Conservation (phyloP, 2,797 vertebrate species). For the Eulemur mongoz region DNA sequence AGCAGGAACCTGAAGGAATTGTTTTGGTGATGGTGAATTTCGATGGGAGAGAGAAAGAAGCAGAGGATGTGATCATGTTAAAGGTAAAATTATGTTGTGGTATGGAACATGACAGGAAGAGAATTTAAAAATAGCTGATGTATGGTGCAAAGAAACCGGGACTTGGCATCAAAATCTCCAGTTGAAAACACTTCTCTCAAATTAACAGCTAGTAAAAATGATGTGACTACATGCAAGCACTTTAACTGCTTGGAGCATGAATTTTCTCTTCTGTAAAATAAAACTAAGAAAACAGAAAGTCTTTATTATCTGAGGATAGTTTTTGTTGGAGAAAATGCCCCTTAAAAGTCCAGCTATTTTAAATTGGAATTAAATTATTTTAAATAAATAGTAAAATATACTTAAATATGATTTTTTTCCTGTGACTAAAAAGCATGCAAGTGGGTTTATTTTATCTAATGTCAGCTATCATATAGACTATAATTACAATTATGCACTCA, state of each 20-base stretch:
- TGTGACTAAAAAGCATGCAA: neutral
- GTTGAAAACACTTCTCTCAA: slow-evolving; percentile 24
- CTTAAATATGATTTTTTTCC: slow-evolving; percentile 34
- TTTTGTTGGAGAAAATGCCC: slow-evolving; percentile 15
- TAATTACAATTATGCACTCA: neutral
- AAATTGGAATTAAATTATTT: slow-evolving; percentile 55
- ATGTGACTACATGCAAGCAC: neutral
- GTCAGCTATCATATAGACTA: neutral
- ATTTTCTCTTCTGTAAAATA: slow-evolving; percentile 46
- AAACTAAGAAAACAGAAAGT: slow-evolving; percentile 21
- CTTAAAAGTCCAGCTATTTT: slow-evolving; percentile 36
- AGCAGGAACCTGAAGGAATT: neutral
- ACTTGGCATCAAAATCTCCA: slow-evolving; percentile 8
- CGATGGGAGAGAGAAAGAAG: neutral
- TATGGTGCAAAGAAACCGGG: neutral
- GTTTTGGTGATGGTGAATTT: neutral
- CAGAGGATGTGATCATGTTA: neutral
- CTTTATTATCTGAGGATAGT: slow-evolving; percentile 54
- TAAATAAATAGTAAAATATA: slow-evolving; percentile 33
- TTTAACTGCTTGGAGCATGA: neutral
- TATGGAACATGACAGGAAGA: neutral
- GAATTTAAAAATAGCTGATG: slow-evolving; percentile 12
- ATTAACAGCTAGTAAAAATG: slow-evolving; percentile 46
- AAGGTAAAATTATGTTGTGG: neutral
- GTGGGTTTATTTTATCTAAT: slow-evolving; percentile 31